phyloP scores from a whole-genome alignment of 1,140 invertebrate genomes.

The Drosophila seguyi region DNA sequence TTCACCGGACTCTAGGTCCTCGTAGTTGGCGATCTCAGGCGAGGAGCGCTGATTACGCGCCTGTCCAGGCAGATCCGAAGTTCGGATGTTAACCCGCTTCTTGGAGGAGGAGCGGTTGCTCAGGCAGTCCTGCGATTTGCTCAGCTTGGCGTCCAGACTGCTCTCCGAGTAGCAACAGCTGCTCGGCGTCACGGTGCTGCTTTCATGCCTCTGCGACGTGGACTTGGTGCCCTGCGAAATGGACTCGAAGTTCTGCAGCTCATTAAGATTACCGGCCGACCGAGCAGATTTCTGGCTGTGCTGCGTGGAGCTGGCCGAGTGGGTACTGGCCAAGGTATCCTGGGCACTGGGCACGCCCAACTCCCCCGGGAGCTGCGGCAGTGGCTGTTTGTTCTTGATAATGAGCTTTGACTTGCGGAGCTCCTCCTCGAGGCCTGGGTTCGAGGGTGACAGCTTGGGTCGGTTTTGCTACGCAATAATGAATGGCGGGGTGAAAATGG shows the following conservation, averaged over 20 bases:
- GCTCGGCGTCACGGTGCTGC: slow-evolving; percentile 81
- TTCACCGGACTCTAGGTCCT: slow-evolving; percentile 85
- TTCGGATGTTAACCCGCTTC: slow-evolving; percentile 88
- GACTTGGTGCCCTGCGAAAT: slow-evolving; percentile 77
- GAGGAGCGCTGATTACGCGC: slow-evolving; percentile 69
- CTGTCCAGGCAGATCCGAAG: slow-evolving; percentile 69
- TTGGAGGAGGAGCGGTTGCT: slow-evolving; percentile 87
- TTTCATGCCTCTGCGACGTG: slow-evolving; percentile 75
- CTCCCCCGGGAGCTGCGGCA: slow-evolving; percentile 77
- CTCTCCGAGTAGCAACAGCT: slow-evolving; percentile 84
- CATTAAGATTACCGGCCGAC: slow-evolving; percentile 77
- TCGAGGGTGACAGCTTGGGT: slow-evolving; percentile 85
- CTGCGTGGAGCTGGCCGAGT: slow-evolving; percentile 74
- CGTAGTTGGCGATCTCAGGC: slow-evolving; percentile 77
- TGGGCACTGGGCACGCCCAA: slow-evolving; percentile 51
- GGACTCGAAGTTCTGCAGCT: slow-evolving; percentile 81
- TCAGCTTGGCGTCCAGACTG: slow-evolving; percentile 79
- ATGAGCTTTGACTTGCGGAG: slow-evolving; percentile 81
- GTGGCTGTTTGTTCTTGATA: slow-evolving; percentile 82
- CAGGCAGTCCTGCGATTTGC: slow-evolving; percentile 81
- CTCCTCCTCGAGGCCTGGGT: slow-evolving; percentile 79
- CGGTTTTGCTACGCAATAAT: slow-evolving; percentile 84
- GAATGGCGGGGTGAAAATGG: neutral
- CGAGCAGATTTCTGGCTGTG: slow-evolving; percentile 74
- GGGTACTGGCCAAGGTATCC: slow-evolving; percentile 70